Evolutionary conservation across 2,797 vertebrate genomes (phyloP), one percentile per base, ranked within the genome.

Genomic region (Gephyroberyx darwinii): DNA sequence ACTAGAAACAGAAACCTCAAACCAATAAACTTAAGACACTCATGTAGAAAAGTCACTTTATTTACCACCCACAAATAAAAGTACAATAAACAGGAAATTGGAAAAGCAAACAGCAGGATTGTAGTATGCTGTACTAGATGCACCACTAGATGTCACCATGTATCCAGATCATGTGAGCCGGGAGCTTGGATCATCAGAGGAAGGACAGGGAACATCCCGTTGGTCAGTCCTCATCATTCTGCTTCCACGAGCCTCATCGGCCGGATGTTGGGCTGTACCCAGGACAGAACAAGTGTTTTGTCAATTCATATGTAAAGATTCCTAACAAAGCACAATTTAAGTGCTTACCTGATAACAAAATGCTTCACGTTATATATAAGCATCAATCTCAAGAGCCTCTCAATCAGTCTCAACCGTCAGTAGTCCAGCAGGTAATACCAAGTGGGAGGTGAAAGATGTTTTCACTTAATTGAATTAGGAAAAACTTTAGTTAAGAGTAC

Each of bases 161-260:
- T 54, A 26, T 80, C 84, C 82, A 88, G 65, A 39, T 7, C 8
- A 74, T 52, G 45, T 63, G 60, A 77, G 57, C 79, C 68, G 74
- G 84, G 81, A 84, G 85, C 88, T 22, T 30, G 20, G 30, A n/a
- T 89, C 88, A 90, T 95, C 94, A 92, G 91, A 92, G 80, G 84
- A 93, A 71, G 66, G 89, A 95, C 92, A 83, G 91, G 90, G 86
- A 77, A 48, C 9, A 30, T 83, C 85, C 90, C 86, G 57, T 94
- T 93, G 56, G 84, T 93, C 91, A 5, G 73, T 88, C 88, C 82
- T 90, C 91, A 2, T 95, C 94, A 95, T 94, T 84, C 66, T 87
- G 91, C 91, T 75, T 92, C 90, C 87, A 84, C 8, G 4, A 22
- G 61, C 65, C 66, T 79, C 68, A 84, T 76, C 79, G 82, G 51